Conservation (phyloP, 2,888 invertebrate species). For the Formica aserva region DNA sequence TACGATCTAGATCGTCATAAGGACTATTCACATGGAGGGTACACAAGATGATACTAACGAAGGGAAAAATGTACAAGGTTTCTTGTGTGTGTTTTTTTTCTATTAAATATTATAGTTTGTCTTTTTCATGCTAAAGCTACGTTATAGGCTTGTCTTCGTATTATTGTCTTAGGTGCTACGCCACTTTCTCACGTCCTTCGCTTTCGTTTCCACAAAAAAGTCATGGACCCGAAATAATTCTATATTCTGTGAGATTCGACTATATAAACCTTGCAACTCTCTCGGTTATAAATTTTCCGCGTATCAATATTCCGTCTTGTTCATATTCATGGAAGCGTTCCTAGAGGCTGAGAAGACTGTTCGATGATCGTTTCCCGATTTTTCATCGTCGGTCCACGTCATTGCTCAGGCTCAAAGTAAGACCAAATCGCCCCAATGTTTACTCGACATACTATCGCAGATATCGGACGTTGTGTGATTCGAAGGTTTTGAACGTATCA, state of each 20-base stretch:
- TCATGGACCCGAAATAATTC: conserved; percentile 25
- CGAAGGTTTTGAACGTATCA: conserved; percentile 50
- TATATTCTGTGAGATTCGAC: conserved; percentile 49
- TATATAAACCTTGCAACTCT: neutral
- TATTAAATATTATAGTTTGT: conserved; percentile 82
- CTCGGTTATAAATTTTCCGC: neutral
- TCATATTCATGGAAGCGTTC: neutral
- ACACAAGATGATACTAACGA: conserved; percentile 66
- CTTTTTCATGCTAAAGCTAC: conserved; percentile 82
- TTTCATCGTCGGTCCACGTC: neutral
- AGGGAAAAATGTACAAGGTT: conserved; percentile 77
- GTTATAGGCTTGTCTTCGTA: conserved; percentile 65
- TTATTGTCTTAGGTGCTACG: conserved; percentile 72
- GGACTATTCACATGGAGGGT: conserved; percentile 65
- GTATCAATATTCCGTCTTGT: conserved; percentile 15
- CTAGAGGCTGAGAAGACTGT: conserved; percentile 4
- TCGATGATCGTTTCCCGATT: conserved; percentile 2
- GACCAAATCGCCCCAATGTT: conserved; percentile 53
- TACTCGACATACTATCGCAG: conserved; percentile 41
- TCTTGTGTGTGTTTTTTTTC: conserved; percentile 56
- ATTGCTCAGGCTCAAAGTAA: conserved; percentile 53
- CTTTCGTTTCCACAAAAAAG: conserved; percentile 17
- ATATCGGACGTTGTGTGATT: conserved; percentile 32
- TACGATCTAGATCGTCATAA: conserved; percentile 56
- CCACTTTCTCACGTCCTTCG: conserved; percentile 16